Conservation (phyloP, 2,113 vertebrate genomes). For the Erythrocebus patas region DNA sequence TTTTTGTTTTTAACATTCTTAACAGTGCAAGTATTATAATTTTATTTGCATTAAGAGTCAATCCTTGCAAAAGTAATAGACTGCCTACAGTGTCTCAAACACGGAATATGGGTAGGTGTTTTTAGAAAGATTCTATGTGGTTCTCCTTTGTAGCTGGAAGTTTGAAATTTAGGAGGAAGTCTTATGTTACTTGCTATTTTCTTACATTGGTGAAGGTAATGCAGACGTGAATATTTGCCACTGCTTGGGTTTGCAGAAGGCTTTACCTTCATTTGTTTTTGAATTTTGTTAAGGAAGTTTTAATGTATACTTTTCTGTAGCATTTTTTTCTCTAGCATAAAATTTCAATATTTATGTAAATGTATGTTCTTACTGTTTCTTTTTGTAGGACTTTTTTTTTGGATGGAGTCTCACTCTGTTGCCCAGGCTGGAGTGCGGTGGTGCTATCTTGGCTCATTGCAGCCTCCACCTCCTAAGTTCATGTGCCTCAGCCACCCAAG, state of each 20-base stretch:
- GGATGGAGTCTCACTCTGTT: background rate
- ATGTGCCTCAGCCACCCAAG: background rate
- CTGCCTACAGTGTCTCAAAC: background rate
- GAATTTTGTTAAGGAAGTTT: background rate
- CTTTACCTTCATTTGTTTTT: background rate
- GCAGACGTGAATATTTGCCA: background rate
- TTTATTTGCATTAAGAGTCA: constrained; percentile 37
- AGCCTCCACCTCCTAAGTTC: background rate
- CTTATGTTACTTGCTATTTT: constrained; percentile 1
- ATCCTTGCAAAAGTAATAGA: constrained; percentile 2
- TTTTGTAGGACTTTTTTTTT: background rate
- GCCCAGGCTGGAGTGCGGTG: background rate
- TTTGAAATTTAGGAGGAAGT: constrained; percentile 27
- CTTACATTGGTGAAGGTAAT: background rate
- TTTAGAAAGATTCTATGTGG: background rate
- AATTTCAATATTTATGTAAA: constrained; percentile 8
- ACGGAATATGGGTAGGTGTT: constrained; percentile 12
- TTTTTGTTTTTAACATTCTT: constrained; percentile 31
- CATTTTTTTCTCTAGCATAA: background rate
- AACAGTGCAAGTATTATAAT: background rate
- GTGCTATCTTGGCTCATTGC: background rate
- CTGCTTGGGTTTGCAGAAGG: background rate
- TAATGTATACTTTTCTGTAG: background rate
- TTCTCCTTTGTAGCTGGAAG: constrained; percentile 42
- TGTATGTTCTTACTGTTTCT: background rate